These are phyloP conservation scores for Morpho achilles DNA, from an alignment of 2,888 invertebrate genomes.

Conservation along the genomic window DNA sequence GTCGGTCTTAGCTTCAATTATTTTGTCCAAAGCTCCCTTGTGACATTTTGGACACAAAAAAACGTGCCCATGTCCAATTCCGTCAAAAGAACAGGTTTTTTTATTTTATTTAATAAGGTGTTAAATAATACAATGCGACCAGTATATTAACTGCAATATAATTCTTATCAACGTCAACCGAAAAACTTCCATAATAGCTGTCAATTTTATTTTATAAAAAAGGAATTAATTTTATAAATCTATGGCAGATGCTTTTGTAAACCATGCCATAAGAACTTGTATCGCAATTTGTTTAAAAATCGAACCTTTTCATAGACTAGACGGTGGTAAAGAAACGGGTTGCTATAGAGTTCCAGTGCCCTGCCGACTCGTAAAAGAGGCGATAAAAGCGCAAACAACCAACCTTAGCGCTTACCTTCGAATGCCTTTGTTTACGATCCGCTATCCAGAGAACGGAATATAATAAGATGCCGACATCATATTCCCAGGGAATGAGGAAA, in stretches of 20 bases:
- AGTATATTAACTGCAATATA: too few species aligned
- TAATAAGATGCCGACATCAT: constrained; percentile 23
- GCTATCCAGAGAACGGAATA: constrained; percentile 37
- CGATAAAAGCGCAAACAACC: constrained; percentile 51
- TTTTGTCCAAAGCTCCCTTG: too few species aligned
- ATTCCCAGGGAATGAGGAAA: constrained; percentile 20
- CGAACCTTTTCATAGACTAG: constrained; percentile 4
- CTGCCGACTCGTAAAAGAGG: constrained; percentile 48
- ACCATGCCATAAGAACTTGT: constrained; percentile 2
- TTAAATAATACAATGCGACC: too few species aligned
- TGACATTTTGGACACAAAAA: too few species aligned
- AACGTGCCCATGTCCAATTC: too few species aligned
- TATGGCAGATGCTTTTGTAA: not conserved
- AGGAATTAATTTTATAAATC: too few species aligned
- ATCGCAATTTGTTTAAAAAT: constrained; percentile 7
- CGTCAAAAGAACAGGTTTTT: too few species aligned
- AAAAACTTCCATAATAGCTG: too few species aligned
- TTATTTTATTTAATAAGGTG: too few species aligned
- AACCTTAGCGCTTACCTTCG: constrained; percentile 44
- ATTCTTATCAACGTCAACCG: too few species aligned
- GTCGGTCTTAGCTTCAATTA: too few species aligned
- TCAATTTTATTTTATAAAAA: too few species aligned
- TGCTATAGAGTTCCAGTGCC: constrained; percentile 45
- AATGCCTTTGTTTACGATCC: constrained; percentile 44
- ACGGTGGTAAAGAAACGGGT: constrained; percentile 37